These are phyloP conservation scores for Onychostoma macrolepis DNA, from an alignment of 2,113 vertebrate genomes.

Conservation along the genomic window DNA sequence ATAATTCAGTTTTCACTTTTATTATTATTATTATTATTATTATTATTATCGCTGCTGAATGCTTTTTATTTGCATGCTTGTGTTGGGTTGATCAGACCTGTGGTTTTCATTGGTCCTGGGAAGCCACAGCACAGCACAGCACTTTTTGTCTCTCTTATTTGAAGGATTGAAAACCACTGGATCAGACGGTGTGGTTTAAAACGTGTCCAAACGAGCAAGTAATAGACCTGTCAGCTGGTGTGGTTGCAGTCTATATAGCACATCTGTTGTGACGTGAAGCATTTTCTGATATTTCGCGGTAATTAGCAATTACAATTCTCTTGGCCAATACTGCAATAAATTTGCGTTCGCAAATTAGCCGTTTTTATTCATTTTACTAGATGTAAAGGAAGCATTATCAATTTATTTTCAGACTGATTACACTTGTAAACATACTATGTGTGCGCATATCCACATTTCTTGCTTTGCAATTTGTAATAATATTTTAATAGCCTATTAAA, in stretches of 20 bases:
- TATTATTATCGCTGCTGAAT: background rate
- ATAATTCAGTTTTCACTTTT: background rate
- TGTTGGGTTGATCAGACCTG: background rate
- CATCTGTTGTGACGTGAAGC: slow-evolving; percentile 36
- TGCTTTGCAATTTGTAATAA: background rate
- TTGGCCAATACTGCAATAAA: background rate
- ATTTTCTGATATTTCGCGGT: background rate
- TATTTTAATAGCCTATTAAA: background rate
- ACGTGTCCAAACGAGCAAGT: slow-evolving; percentile 24
- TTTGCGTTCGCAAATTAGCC: background rate
- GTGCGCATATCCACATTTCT: background rate
- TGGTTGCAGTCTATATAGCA: slow-evolving; percentile 14
- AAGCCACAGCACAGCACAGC: background rate
- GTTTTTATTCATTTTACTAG: background rate
- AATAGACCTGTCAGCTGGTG: slow-evolving; percentile 38
- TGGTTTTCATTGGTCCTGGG: background rate
- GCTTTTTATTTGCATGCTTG: background rate
- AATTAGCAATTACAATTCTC: slow-evolving; percentile 2
- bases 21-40: background rate
- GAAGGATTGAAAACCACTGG: slow-evolving; percentile 4
- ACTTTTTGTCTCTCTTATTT: background rate
- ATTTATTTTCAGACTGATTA: slow-evolving; percentile 17
- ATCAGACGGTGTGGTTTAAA: slow-evolving; percentile 11
- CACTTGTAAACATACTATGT: background rate
- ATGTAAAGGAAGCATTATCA: background rate